Conservation (phyloP, 30 jellyfish, hydroid and myxozoan species). For the Mastigias papua region DNA sequence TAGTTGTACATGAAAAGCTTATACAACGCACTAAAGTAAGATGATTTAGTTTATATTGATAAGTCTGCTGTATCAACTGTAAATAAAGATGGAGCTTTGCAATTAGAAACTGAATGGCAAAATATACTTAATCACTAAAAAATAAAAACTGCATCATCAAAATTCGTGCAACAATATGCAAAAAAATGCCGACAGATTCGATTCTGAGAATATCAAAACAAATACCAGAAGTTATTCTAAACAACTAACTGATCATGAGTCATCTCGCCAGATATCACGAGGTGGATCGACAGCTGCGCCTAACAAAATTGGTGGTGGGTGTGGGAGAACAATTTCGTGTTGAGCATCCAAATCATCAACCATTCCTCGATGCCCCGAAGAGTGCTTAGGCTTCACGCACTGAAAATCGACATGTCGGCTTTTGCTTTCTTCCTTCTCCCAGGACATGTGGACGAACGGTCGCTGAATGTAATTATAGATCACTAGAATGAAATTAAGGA, state of each 20-base stretch:
- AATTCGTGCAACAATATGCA: too few relatives aligned
- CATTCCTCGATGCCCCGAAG: slow-evolving; percentile 82
- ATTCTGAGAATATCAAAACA: not conserved
- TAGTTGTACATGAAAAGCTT: too few relatives aligned
- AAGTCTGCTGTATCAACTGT: too few relatives aligned
- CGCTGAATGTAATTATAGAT: slow-evolving; percentile 89
- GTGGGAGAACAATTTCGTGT: slow-evolving; percentile 43
- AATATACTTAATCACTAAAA: too few relatives aligned
- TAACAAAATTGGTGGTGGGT: slow-evolving; percentile 51
- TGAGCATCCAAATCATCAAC: slow-evolving; percentile 82
- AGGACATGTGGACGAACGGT: slow-evolving; percentile 97
- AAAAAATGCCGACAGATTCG: too few relatives aligned
- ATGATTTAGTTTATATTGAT: too few relatives aligned
- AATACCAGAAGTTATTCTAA: not conserved
- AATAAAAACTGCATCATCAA: too few relatives aligned
- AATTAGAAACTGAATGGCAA: too few relatives aligned
- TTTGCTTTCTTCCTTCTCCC: slow-evolving; percentile 98
- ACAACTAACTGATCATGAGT: not conserved
- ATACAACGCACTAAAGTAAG: too few relatives aligned
- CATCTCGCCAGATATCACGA: slow-evolving; percentile 58
- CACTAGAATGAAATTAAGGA: slow-evolving; percentile 55
- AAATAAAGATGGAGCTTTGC: too few relatives aligned
- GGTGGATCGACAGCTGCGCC: slow-evolving; percentile 52
- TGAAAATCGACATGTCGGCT: slow-evolving; percentile 98
- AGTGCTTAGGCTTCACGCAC: slow-evolving; percentile 93